Conservation (phyloP, 2,888 invertebrate genomes). For the Odontothrips loti region DNA sequence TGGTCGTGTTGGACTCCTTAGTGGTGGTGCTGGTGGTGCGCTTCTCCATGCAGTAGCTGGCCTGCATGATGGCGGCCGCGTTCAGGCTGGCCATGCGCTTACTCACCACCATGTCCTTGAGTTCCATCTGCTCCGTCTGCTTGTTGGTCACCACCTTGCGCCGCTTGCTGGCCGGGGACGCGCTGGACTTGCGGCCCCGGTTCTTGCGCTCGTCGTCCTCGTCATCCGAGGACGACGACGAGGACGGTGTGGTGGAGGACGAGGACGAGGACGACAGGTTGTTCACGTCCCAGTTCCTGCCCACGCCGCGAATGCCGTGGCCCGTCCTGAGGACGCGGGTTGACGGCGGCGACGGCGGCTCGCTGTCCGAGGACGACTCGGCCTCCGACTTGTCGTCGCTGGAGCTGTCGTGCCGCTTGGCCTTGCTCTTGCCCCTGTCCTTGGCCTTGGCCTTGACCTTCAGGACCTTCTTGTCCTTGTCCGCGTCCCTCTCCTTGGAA, state of each 20-base stretch:
- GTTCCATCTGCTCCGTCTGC: constrained; percentile 64
- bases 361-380: constrained; percentile 28
- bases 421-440: constrained; percentile 53
- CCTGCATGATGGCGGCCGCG: constrained; percentile 84
- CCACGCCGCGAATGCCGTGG: constrained; percentile 69
- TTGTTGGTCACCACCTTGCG: constrained; percentile 36
- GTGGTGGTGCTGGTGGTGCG: constrained; percentile 36
- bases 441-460: constrained; percentile 43
- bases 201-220: constrained; percentile 43
- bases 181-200: constrained; percentile 43
- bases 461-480: constrained; percentile 44
- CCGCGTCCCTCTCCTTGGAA: constrained; percentile 54
- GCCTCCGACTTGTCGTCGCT: not conserved
- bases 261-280: constrained; percentile 57
- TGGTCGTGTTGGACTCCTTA: constrained; percentile 32
- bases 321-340: constrained; percentile 62
- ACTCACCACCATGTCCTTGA: constrained; percentile 81
- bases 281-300: constrained; percentile 81
- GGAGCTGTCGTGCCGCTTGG: constrained; percentile 46
- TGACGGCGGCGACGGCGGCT: constrained; percentile 32
- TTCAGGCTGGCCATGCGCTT: constrained; percentile 90
- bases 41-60: constrained; percentile 74
- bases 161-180: not conserved
- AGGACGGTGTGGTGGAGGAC: constrained; percentile 43
- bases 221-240: constrained; percentile 37